Conservation (phyloP, 1,140 invertebrate species). For the Lethrus apterus region DNA sequence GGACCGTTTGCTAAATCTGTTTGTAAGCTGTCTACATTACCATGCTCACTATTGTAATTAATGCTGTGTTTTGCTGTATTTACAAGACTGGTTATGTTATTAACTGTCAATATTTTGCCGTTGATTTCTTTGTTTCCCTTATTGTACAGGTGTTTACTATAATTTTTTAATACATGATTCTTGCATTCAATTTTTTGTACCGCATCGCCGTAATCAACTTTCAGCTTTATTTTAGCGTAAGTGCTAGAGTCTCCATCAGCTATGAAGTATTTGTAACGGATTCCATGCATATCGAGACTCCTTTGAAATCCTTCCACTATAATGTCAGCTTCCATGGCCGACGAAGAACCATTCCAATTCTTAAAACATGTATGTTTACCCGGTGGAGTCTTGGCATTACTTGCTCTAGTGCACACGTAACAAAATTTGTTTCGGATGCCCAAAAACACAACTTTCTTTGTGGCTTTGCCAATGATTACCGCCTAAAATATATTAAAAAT, state of each 20-base stretch:
- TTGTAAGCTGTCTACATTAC: neutral
- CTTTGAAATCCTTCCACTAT: constrained; percentile 39
- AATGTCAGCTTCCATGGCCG: constrained; percentile 40
- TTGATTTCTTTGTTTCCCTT: constrained; percentile 11
- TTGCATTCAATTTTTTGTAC: constrained; percentile 39
- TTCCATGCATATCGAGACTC: constrained; percentile 34
- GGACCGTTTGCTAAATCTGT: neutral
- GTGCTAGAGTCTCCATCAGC: constrained; percentile 43
- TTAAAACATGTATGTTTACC: constrained; percentile 30
- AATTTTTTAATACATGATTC: constrained; percentile 30
- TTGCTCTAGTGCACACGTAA: constrained; percentile 23
- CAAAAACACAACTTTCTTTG: too few relatives aligned
- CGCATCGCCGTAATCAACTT: constrained; percentile 29
- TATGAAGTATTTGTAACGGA: constrained; percentile 39
- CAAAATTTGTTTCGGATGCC: too few relatives aligned
- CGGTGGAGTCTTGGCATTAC: constrained; percentile 3
- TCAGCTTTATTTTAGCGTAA: constrained; percentile 30
- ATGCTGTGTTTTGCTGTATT: too few relatives aligned
- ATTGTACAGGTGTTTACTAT: constrained; percentile 23
- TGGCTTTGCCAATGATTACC: neutral
- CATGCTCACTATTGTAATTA: neutral
- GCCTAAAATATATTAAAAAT: neutral
- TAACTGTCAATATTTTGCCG: neutral
- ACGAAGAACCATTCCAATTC: constrained; percentile 35
- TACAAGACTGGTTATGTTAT: constrained; percentile 20